Evolutionary conservation across 2,888 invertebrate genomes (phyloP), one percentile per base, ranked within the genome.

Genomic region (Torymus auratus): DNA sequence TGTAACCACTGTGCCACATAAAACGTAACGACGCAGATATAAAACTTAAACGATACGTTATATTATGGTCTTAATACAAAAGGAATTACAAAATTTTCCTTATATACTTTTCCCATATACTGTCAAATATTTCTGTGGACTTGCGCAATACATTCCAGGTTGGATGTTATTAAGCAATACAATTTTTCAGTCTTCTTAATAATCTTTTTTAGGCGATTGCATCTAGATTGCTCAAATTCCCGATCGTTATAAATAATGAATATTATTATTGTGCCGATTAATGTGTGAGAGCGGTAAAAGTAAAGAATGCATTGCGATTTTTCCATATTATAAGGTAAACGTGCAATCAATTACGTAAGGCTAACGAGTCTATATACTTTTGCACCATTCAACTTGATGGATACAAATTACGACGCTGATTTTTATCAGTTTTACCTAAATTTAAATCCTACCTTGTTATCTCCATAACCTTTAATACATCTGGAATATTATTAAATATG

Each of bases 21-120:
- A 55, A 62, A 53, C 28, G 28, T 73, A 64, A 64, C n/a, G 69
- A 4, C 28, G 28, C 10, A 53, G 41, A 73, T 55, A 73, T 55
- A 73, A 64, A 64, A 55, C 53, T 55, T 52, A 41, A 64, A 72
- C 28, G 41, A 17, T 41, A 14, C 2, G 64, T 56, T 73, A 5
- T 28, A 73, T 62, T 53, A n/a, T 17, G 13, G 13, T 61, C 52
- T 71, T 61, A 15, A 55, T 55, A 41, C n/a, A 7, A 28, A 56
- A 28, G 14, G 28, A 64, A 61, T 71, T 60, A 50, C 20, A 52
- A 17, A 50, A 41, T 69, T 55, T 61, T 28, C 28, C 28, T 28
- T 20, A 20, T 20, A 20, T 28, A 28, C 28, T 28, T 28, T 28
- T 28, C 28, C 28, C 28, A 28, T 28, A 28, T 28, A 28, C 28